Percentiles rank a stretch among this genome's conserved stretches.
Conservation (phyloP, 2,888 invertebrate genomes). For the Chirona hameri region DNA sequence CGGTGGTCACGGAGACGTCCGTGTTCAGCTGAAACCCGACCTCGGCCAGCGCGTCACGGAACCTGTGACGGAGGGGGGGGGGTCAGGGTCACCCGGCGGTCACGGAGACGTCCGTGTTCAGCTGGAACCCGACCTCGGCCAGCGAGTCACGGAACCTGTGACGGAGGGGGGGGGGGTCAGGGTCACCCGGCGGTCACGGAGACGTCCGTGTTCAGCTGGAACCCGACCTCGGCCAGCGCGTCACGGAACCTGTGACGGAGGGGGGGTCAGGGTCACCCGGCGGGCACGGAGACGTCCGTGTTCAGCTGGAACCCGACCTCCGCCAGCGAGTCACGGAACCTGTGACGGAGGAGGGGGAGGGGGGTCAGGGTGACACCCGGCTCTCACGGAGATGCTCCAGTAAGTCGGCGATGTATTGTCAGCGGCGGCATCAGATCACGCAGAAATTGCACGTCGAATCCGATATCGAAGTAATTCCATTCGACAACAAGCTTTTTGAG, state of each 20-base stretch:
- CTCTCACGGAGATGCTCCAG: too few species aligned
- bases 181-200: too few species aligned
- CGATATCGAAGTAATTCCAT: too few species aligned
- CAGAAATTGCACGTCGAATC: too few species aligned
- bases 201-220: slow-evolving; percentile 80
- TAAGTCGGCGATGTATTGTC: too few species aligned
- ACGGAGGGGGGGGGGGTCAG: not conserved
- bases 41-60: slow-evolving; percentile 27
- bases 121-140: slow-evolving; percentile 62
- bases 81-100: too few species aligned
- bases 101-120: slow-evolving; percentile 67
- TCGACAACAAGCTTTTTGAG: too few species aligned
- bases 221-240: slow-evolving; percentile 53
- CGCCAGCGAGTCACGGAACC: slow-evolving; percentile 24
- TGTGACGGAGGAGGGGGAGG: not conserved
- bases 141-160: slow-evolving; percentile 22
- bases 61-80: not conserved
- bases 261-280: too few species aligned
- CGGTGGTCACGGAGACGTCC: too few species aligned
- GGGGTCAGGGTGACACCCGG: too few species aligned
- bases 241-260: slow-evolving; percentile 12
- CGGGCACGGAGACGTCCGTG: slow-evolving; percentile 59
- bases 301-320: slow-evolving; percentile 71
- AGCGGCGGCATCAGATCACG: too few species aligned
- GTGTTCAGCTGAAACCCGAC: slow-evolving; percentile 77